phyloP scores from a whole-genome alignment of 2,797 vertebrate genomes.

The Pseudochromis fuscus region DNA sequence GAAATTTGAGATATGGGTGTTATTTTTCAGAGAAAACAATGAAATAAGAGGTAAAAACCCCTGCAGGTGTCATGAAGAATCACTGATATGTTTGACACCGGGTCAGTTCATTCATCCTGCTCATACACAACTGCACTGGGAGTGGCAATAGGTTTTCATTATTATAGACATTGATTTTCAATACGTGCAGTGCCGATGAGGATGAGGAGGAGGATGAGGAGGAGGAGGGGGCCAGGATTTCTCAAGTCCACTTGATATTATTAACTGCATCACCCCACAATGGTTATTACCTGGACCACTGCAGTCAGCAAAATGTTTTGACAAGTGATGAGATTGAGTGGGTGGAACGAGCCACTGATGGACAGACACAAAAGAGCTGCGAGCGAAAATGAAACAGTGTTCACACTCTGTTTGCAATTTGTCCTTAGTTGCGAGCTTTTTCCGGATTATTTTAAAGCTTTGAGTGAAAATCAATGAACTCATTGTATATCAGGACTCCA shows the following conservation, averaged over 20 bases:
- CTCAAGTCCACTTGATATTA: constrained; percentile 73
- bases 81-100: constrained; percentile 37
- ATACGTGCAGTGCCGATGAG: constrained; percentile 39
- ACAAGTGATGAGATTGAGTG: constrained; percentile 70
- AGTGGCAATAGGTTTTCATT: constrained; percentile 65
- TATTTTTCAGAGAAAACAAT: constrained; percentile 41
- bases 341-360: constrained; percentile 64
- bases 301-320: constrained; percentile 76
- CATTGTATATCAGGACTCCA: constrained; percentile 62
- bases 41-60: constrained; percentile 33
- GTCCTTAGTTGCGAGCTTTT: constrained; percentile 38
- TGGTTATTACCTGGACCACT: constrained; percentile 62
- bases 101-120: constrained; percentile 48
- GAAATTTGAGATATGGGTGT: too few species aligned
- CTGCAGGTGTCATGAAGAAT: constrained; percentile 40
- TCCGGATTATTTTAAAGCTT: constrained; percentile 62
- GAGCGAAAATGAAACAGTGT: constrained; percentile 39
- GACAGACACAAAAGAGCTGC: constrained; percentile 46
- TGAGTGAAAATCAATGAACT: constrained; percentile 71
- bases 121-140: constrained; percentile 24
- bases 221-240: constrained; percentile 35
- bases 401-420: constrained; percentile 44
- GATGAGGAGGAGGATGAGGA: not conserved
- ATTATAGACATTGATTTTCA: constrained; percentile 76
- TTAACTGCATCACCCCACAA: constrained; percentile 60